Evolutionary conservation across 2,888 invertebrate species (phyloP).

Genomic region (Drosophila aldrichi): DNA sequence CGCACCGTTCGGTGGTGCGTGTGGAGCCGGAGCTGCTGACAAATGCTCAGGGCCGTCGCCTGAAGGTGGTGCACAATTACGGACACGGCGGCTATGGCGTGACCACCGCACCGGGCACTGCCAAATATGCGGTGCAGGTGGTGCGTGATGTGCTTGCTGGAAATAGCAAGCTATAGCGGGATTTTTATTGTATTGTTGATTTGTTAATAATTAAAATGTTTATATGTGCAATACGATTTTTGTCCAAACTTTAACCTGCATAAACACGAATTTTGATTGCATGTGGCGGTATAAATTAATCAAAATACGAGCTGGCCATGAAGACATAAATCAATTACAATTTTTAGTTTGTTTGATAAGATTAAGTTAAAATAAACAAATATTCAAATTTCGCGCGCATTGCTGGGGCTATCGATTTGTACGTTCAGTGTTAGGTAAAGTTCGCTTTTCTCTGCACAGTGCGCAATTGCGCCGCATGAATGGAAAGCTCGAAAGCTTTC

Average conservation of each 20-base stretch:
- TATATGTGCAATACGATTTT: constrained; percentile 27
- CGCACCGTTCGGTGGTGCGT: constrained; percentile 90
- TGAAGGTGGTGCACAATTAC: constrained; percentile 95
- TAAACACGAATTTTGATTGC: constrained; percentile 11
- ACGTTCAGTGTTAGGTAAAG: constrained; percentile 27
- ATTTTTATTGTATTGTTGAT: constrained; percentile 15
- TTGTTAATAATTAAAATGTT: constrained; percentile 49
- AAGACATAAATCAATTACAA: constrained; percentile 11
- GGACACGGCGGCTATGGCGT: constrained; percentile 98
- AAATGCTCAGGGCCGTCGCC: constrained; percentile 84
- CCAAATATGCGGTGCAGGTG: constrained; percentile 90
- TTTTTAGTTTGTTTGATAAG: constrained; percentile 9
- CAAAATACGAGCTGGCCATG: not conserved
- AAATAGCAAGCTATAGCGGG: constrained; percentile 81
- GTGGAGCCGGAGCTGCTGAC: constrained; percentile 89
- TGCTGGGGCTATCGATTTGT: constrained; percentile 21
- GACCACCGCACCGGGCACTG: constrained; percentile 94
- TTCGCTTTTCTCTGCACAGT: not conserved
- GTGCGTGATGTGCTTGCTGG: constrained; percentile 87
- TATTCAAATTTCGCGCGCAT: constrained; percentile 19
- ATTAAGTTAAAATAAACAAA: not conserved
- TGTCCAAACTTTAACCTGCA: constrained; percentile 35
- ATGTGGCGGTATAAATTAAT: constrained; percentile 33
- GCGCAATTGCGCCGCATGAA: constrained; percentile 61
- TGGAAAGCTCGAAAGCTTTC: constrained; percentile 57